Conservation (phyloP, 2,888 invertebrate species). For the Subacronicta megacephala region DNA sequence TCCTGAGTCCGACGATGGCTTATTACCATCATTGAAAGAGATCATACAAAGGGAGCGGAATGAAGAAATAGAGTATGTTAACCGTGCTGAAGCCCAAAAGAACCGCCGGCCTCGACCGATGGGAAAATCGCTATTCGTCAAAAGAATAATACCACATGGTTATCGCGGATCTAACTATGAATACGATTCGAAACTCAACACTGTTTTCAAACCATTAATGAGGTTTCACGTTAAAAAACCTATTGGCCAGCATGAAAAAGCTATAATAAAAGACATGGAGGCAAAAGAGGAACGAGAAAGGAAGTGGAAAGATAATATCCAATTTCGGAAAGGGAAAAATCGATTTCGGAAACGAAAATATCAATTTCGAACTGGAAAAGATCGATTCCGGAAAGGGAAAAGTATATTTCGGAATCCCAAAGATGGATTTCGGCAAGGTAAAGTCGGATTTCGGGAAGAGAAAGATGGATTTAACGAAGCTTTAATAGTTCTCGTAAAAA, state of each 20-base stretch:
- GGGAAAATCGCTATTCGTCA: conserved; percentile 39
- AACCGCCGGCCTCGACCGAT: background rate
- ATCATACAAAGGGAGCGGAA: conserved; percentile 1
- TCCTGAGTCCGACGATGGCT: background rate
- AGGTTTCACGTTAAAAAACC: conserved; percentile 54
- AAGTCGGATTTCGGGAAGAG: background rate
- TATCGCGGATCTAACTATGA: conserved; percentile 37
- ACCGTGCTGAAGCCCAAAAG: background rate
- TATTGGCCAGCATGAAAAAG: conserved; percentile 10
- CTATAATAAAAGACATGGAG: conserved; percentile 12
- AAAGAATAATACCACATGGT: conserved; percentile 56
- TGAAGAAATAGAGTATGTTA: background rate
- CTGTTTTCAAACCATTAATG: conserved; percentile 56
- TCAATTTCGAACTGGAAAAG: background rate
- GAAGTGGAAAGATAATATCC: background rate
- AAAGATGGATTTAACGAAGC: background rate
- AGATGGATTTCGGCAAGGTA: background rate
- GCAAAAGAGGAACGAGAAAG: conserved; percentile 11
- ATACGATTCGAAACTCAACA: conserved; percentile 52
- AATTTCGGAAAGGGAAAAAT: background rate
- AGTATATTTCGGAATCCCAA: no score
- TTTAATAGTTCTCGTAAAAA: conserved; percentile 18
- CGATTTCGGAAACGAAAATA: background rate
- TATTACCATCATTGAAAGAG: conserved; percentile 9
- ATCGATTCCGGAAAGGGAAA: no score